Conservation (phyloP, 2,113 vertebrate genomes). For the Equus quagga region DNA sequence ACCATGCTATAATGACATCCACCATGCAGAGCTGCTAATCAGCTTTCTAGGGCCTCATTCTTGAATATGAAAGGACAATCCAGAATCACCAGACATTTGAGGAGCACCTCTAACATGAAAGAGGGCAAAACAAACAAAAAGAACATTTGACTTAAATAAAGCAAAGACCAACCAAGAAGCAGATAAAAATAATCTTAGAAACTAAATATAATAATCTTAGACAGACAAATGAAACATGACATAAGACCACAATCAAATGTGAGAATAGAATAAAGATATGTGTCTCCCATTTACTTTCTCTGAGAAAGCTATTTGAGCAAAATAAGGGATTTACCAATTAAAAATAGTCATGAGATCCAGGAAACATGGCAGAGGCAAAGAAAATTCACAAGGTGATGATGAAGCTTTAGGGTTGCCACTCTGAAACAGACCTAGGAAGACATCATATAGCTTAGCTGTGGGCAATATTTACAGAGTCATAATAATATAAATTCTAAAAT, state of each 20-base stretch:
- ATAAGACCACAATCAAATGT: background rate
- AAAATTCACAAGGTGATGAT: background rate
- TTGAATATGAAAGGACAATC: background rate
- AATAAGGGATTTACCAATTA: background rate
- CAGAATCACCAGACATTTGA: background rate
- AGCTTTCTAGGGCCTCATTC: background rate
- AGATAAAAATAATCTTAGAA: slow-evolving; percentile 39
- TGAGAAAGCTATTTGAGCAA: background rate
- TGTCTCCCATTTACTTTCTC: background rate
- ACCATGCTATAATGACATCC: background rate
- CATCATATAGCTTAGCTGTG: background rate
- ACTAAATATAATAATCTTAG: background rate
- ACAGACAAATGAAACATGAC: background rate
- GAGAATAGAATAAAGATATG: background rate
- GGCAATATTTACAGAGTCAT: background rate
- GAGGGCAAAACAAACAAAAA: background rate
- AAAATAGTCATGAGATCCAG: background rate
- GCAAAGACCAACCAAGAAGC: background rate
- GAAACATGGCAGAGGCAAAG: background rate
- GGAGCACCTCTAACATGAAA: background rate
- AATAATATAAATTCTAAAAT: background rate
- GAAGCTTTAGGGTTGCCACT: background rate
- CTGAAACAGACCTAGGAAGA: background rate
- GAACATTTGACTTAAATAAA: background rate
- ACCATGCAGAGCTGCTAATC: background rate